Evolutionary conservation across 2,888 invertebrate species (phyloP), one percentile per base, ranked within the genome.

Genomic region (Aproaerema taeniolella): DNA sequence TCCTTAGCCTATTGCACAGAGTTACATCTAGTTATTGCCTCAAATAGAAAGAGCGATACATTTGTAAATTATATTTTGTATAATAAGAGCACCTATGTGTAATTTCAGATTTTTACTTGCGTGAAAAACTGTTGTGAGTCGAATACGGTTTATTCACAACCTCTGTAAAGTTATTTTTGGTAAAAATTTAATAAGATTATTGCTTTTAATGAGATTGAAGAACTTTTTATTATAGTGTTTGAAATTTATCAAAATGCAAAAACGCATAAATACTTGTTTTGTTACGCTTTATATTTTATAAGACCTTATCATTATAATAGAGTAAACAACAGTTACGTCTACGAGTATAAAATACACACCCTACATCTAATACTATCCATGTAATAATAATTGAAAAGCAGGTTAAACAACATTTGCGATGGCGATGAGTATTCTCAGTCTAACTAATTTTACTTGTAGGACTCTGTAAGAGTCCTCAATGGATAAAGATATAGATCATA

Each of bases 11-110:
- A 70, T 63, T 67, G 67, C 58, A 43, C 49, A 47, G 57, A 50
- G 59, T 65, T 9, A 65, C 50, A 55, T 42, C 67, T 78, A 72
- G 53, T 77, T 81, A 79, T 80, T 79, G 78, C 80, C 74, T 64
- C 56, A 66, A 53, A 66, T 67, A 61, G 55, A 63, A 65, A 62
- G 58, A 65, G 61, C 61, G 45, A 53, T 52, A 34, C n/a, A 38
- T 12, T 10, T 13, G 52, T 58, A 51, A 55, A 52, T 54, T 60
- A 50, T 58, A 58, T 56, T 50, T 54, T 49, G 52, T 57, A 61
- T 53, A 49, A 43, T 48, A 44, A 9, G 52, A 67, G 61, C 60
- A 63, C 58, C 63, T 61, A 49, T 53, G 57, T 67, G 61, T 49
- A 15, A 37, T 8, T 29, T 39, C 29, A 31, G 26, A 11, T 17